Percentiles rank a stretch among this genome's conserved stretches.
phyloP scores from a whole-genome alignment of 92 coral and sea anemone genomes.

The Epizoanthus rinbou region DNA sequence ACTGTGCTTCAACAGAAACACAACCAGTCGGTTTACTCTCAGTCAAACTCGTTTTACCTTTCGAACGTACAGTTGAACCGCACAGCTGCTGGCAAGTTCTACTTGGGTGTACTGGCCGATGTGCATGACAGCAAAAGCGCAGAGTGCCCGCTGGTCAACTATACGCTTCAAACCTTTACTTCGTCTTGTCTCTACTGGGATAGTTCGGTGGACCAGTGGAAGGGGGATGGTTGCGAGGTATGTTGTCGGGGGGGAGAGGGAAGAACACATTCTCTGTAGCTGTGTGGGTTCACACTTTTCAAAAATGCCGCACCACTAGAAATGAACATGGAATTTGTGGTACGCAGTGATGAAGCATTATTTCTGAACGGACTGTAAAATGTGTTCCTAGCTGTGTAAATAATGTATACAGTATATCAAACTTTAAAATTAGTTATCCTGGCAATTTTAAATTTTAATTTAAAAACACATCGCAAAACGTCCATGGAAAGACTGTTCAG shows the following conservation, averaged over 20 bases:
- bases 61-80: conserved; percentile 81
- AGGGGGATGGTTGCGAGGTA: conserved; percentile 79
- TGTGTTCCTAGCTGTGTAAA: too few relatives aligned
- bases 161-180: conserved; percentile 59
- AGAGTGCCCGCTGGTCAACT: conserved; percentile 53
- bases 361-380: too few relatives aligned
- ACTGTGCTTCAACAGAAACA: conserved; percentile 25
- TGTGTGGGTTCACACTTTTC: too few relatives aligned
- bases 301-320: too few relatives aligned
- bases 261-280: neutral
- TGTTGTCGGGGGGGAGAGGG: neutral
- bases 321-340: too few relatives aligned
- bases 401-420: too few relatives aligned
- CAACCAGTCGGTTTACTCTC: conserved; percentile 30
- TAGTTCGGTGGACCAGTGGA: conserved; percentile 53
- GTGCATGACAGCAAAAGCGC: conserved; percentile 26
- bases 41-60: conserved; percentile 62
- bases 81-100: conserved; percentile 60
- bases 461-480: too few relatives aligned
- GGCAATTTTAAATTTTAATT: too few relatives aligned
- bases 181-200: conserved; percentile 76
- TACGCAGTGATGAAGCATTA: too few relatives aligned
- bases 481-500: too few relatives aligned
- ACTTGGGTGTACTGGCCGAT: conserved; percentile 42
- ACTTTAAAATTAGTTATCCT: too few relatives aligned